Conservation (phyloP, 2,797 vertebrate genomes). For the Trachurus trachurus region DNA sequence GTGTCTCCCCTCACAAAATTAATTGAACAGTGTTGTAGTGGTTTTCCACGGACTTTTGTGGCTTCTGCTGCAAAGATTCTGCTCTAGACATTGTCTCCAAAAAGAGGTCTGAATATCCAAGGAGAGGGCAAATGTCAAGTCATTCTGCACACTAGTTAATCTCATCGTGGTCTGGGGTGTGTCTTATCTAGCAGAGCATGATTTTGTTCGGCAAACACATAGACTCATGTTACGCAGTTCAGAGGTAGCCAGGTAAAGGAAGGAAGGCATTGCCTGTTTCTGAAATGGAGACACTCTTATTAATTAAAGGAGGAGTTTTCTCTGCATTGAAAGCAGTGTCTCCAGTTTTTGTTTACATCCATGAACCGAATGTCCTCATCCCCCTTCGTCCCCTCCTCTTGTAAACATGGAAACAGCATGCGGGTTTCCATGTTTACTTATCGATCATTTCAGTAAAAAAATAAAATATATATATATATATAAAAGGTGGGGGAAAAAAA, state of each 20-base stretch:
- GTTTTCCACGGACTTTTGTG: constrained; percentile 66
- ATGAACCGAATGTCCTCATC: constrained; percentile 56
- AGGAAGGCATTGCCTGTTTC: constrained; percentile 61
- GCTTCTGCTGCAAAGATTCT: constrained; percentile 47
- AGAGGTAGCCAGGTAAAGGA: constrained; percentile 31
- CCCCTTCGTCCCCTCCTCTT: constrained; percentile 48
- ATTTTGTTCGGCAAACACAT: neutral
- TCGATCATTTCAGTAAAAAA: constrained; percentile 43
- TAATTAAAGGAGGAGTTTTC: constrained; percentile 28
- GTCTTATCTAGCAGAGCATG: constrained; percentile 22
- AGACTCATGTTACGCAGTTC: constrained; percentile 1
- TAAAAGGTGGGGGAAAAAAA: constrained; percentile 66
- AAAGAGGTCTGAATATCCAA: constrained; percentile 18
- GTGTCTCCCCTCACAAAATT: constrained; percentile 70
- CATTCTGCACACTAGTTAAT: constrained; percentile 30
- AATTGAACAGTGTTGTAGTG: constrained; percentile 67
- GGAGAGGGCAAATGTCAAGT: constrained; percentile 43
- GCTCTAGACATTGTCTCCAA: constrained; percentile 37
- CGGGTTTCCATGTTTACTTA: constrained; percentile 81
- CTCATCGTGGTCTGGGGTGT: constrained; percentile 30
- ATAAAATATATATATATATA: neutral
- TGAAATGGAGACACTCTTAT: constrained; percentile 23
- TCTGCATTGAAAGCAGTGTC: constrained; percentile 39
- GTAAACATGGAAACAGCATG: constrained; percentile 84
- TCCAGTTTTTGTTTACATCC: constrained; percentile 56